Conservation (phyloP, 2,797 vertebrate species). For the Mycteria americana region DNA sequence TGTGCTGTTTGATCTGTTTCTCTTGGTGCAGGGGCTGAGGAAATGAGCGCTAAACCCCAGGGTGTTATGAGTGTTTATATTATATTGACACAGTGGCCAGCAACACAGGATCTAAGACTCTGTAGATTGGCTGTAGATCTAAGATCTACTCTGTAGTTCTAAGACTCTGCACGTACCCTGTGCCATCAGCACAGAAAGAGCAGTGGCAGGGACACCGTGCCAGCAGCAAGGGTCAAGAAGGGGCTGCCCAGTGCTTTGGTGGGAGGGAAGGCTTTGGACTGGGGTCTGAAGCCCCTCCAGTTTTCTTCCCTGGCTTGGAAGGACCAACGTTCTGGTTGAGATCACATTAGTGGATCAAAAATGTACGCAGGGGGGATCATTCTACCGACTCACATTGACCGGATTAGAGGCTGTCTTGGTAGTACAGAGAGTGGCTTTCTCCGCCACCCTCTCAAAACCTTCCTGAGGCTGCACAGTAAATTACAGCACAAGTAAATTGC, state of each 20-base stretch:
- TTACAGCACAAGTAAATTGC: neutral
- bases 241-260: neutral
- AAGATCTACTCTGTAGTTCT: too few relatives aligned
- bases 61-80: neutral
- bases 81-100: neutral
- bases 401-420: neutral
- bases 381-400: accelerated
- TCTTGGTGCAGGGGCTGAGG: neutral
- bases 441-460: neutral
- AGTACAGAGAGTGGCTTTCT: neutral
- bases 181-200: neutral
- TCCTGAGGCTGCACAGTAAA: neutral
- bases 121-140: neutral
- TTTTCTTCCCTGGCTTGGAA: neutral
- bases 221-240: neutral
- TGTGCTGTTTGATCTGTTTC: neutral
- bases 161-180: neutral
- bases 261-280: neutral
- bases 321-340: accelerated
- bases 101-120: neutral
- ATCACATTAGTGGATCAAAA: neutral
- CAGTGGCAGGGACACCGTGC: neutral
- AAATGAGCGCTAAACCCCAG: neutral
- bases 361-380: accelerated
- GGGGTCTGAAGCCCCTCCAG: neutral